Evolutionary conservation across 2,888 invertebrate species (phyloP), one percentile per base, ranked within the genome.

Genomic region (Oligia latruncula): DNA sequence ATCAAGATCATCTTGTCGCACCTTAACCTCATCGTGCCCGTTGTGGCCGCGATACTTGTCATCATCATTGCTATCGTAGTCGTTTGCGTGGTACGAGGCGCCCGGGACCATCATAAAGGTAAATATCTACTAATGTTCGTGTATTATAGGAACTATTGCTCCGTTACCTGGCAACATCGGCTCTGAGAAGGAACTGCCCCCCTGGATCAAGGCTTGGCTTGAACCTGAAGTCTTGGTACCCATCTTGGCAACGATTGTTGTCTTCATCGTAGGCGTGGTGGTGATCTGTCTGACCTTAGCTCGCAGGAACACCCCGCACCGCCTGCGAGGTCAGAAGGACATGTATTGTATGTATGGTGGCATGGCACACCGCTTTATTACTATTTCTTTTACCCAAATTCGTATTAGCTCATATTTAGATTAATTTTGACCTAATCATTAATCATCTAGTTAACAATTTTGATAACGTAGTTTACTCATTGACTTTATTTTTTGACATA

Each of bases 1-100:
- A 97, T 98, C 97, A 98, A 98, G 97, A 98, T 98, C 93, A 98
- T 99, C 95, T 98, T 99, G 96, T 98, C 98, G 92, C 98, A 99
- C 97, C 98, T 99, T 94, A 99, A 99, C 97, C 98, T 99, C 94
- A 98, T 99, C 97, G 98, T 99, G 93, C 99, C 99, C 79, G 98
- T 99, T 92, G 98, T 98, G 95, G 99, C 99, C 90, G 99, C 99
- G 91, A 97, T 98, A 91, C 97, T 99, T 93, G 99, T 99, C 97
- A 98, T 99, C 96, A 98, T 99, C 95, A 98, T 99, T 96, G 99
- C 99, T 92, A 98, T 99, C 94, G 98, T 98, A 95, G 99, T 99
- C 95, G 98, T 99, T 94, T 99, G 99, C 98, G 98, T 99, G 92
- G 98, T 99, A 91, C 98, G 98, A 93, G 98, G 99, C 93, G 98